Percentiles rank a stretch among this genome's conserved stretches.
These are phyloP conservation scores for Drosophila bocqueti DNA, from an alignment of 1,140 invertebrate genomes.

Conservation along the genomic window DNA sequence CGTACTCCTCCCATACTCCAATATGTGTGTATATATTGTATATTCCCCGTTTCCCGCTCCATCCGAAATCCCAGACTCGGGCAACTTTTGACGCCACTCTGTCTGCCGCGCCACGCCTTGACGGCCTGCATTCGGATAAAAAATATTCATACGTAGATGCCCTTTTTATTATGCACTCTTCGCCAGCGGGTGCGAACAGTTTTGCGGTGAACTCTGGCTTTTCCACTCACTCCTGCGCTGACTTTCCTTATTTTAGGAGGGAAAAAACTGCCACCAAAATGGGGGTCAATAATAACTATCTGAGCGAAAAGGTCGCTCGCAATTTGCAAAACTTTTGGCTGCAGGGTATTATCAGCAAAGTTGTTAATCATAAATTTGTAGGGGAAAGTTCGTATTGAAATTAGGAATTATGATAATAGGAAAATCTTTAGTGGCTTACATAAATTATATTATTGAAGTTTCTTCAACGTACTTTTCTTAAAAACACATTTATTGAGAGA, in stretches of 20 bases:
- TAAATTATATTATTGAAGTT: background rate
- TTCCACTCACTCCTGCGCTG: background rate
- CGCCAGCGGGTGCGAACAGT: conserved; percentile 34
- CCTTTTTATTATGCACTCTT: conserved; percentile 60
- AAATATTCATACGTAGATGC: conserved; percentile 75
- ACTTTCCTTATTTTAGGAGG: background rate
- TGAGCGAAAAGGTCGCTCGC: conserved; percentile 24
- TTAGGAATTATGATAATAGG: background rate
- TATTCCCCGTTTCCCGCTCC: background rate
- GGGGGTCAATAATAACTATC: conserved; percentile 42
- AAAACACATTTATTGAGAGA: background rate
- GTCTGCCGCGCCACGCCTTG: conserved; percentile 78
- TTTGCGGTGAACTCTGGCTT: conserved; percentile 37
- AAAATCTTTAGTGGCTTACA: background rate
- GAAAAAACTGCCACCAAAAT: conserved; percentile 28
- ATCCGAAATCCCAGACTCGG: conserved; percentile 10
- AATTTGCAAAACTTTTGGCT: conserved; percentile 12
- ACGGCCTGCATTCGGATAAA: conserved; percentile 69
- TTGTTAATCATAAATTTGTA: conserved; percentile 10
- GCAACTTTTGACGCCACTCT: conserved; percentile 77
- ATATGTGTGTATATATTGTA: background rate
- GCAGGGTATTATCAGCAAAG: conserved; percentile 17
- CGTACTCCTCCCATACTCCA: background rate
- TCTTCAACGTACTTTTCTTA: background rate
- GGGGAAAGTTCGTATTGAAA: background rate